These are phyloP conservation scores for Alloplasta piceator DNA, from an alignment of 2,888 invertebrate genomes.

Conservation along the genomic window DNA sequence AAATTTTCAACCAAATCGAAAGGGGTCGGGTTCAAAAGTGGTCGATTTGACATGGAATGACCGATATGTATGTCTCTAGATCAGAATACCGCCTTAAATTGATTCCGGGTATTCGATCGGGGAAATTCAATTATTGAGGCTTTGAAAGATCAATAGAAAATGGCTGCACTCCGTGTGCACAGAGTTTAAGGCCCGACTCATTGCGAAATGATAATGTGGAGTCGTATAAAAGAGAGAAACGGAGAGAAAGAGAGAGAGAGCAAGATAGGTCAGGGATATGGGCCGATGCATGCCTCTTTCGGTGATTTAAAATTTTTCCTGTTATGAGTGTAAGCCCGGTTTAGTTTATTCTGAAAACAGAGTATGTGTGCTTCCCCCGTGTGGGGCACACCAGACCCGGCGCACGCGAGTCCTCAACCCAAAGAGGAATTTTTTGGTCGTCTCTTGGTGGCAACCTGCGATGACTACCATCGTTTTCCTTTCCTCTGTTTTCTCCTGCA, in stretches of 20 bases:
- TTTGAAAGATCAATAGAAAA: no score
- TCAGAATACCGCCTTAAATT: no score
- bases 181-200: no score
- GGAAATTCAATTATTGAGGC: no score
- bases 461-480: not conserved
- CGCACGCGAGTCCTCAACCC: conserved; percentile 11
- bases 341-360: conserved; percentile 81
- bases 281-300: conserved; percentile 46
- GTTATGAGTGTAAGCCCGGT: conserved; percentile 81
- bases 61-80: no score
- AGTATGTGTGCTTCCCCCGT: conserved; percentile 68
- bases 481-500: conserved; percentile 14
- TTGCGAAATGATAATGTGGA: no score
- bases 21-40: no score
- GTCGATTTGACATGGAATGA: no score
- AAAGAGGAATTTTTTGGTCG: no score
- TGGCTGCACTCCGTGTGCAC: no score
- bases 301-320: conserved; percentile 82
- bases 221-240: not conserved
- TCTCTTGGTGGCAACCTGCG: conserved; percentile 38
- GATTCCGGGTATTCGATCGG: no score
- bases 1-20: no score
- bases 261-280: conserved; percentile 62
- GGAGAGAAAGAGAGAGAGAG: not conserved
- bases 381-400: not conserved